Conservation (phyloP, 2,888 invertebrate species). For the Lasioglossum oenotherae region DNA sequence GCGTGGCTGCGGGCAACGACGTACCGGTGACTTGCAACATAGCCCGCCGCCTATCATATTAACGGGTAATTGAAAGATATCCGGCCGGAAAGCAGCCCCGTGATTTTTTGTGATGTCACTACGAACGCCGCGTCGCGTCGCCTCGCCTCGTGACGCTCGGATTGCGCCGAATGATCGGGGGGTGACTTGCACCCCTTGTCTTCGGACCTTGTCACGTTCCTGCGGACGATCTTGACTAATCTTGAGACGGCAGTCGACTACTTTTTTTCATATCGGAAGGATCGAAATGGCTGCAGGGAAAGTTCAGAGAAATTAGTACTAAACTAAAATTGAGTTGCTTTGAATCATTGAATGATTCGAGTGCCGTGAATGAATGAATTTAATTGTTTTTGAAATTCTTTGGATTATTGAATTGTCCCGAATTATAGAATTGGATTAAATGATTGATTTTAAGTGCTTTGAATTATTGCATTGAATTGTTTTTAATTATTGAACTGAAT, state of each 20-base stretch:
- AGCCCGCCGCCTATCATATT: constrained; percentile 81
- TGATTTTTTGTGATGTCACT: constrained; percentile 81
- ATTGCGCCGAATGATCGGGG: constrained; percentile 79
- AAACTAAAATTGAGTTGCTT: no score
- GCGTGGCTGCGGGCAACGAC: constrained; percentile 81
- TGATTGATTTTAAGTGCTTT: no score
- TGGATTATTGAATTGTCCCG: no score
- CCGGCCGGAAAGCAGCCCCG: constrained; percentile 81
- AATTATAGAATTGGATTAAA: no score
- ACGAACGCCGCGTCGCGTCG: constrained; percentile 46
- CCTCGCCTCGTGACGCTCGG: not conserved
- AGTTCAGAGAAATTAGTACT: not conserved
- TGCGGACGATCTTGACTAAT: not conserved
- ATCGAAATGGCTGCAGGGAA: not conserved
- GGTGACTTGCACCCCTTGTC: constrained; percentile 80
- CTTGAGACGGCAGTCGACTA: not conserved
- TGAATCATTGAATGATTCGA: no score
- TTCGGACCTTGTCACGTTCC: constrained; percentile 21
- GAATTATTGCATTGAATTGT: no score
- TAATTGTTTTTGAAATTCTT: no score
- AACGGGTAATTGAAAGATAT: constrained; percentile 84
- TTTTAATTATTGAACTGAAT: no score
- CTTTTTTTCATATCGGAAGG: not conserved
- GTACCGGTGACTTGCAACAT: constrained; percentile 83
- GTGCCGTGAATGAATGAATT: no score